A percentile compares a stretch with the other conserved stretches of the same genome.
phyloP scores from a whole-genome alignment of 2,113 vertebrate species.

The Brachyistius frenatus region DNA sequence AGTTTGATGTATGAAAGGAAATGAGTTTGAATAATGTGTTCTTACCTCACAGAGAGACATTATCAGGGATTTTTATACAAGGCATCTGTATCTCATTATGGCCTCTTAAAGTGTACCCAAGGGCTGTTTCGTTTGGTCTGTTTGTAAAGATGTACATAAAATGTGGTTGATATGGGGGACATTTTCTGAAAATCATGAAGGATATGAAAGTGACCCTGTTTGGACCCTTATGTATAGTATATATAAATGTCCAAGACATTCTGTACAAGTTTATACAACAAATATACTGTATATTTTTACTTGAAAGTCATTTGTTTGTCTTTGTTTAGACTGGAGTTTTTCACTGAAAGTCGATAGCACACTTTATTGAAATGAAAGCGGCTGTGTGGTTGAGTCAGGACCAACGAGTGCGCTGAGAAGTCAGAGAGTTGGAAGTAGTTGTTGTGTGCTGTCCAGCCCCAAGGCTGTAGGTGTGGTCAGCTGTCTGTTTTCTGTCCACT shows the following conservation, averaged over 20 bases:
- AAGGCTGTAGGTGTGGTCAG: slow-evolving; percentile 65
- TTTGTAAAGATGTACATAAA: slow-evolving; percentile 79
- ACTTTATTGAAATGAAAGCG: neutral
- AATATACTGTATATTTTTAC: slow-evolving; percentile 86
- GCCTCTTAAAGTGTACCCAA: slow-evolving; percentile 74
- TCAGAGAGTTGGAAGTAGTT: neutral
- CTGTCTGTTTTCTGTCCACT: slow-evolving; percentile 59
- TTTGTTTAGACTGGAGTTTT: slow-evolving; percentile 12
- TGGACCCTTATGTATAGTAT: slow-evolving; percentile 70
- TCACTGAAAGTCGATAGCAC: neutral
- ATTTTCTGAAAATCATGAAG: slow-evolving; percentile 76
- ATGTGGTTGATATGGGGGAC: slow-evolving; percentile 48
- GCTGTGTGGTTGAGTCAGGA: slow-evolving; percentile 20
- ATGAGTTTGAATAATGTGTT: slow-evolving; percentile 64
- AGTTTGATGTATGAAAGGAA: slow-evolving; percentile 62
- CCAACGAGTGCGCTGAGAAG: neutral
- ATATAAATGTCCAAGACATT: slow-evolving; percentile 80
- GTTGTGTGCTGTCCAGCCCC: slow-evolving; percentile 9
- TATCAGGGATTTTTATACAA: slow-evolving; percentile 82
- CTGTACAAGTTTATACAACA: slow-evolving; percentile 81
- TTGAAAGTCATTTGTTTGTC: slow-evolving; percentile 54
- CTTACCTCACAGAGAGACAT: slow-evolving; percentile 80
- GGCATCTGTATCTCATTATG: slow-evolving; percentile 67
- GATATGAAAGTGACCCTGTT: slow-evolving; percentile 71
- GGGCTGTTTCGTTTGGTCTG: slow-evolving; percentile 73